Conservation (phyloP, 2,888 invertebrate species). For the Nezara viridula region DNA sequence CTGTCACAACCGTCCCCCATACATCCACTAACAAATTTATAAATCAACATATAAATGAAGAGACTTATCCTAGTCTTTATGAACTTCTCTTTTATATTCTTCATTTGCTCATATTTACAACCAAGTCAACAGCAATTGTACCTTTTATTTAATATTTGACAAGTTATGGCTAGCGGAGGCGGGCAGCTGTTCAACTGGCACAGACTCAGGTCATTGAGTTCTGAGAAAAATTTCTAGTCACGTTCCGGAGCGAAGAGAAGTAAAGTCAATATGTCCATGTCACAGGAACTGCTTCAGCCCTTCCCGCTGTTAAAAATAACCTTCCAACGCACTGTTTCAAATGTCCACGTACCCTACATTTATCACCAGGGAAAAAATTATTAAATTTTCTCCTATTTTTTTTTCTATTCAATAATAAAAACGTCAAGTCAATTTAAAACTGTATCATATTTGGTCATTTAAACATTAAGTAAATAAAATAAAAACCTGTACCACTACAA, state of each 20-base stretch:
- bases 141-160: background rate
- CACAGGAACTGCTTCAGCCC: slow-evolving; percentile 39
- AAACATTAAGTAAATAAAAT: too few relatives aligned
- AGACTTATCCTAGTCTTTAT: too few relatives aligned
- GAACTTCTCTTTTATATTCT: too few relatives aligned
- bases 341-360: background rate
- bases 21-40: too few relatives aligned
- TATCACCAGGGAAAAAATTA: background rate
- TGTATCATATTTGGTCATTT: too few relatives aligned
- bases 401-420: too few relatives aligned
- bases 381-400: background rate
- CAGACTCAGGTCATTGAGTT: slow-evolving; percentile 11
- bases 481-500: too few relatives aligned
- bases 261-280: slow-evolving; percentile 43
- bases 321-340: background rate
- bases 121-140: too few relatives aligned
- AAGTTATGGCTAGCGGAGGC: background rate
- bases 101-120: too few relatives aligned
- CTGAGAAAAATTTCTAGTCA: slow-evolving; percentile 29
- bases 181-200: background rate
- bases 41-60: too few relatives aligned
- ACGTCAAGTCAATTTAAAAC: too few relatives aligned
- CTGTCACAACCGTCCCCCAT: too few relatives aligned
- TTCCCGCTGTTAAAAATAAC: background rate
- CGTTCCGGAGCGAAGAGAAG: slow-evolving; percentile 18